Percentiles rank a stretch among this genome's conserved stretches.
Conservation (phyloP, 2,113 vertebrate species). For the Onychostoma macrolepis region DNA sequence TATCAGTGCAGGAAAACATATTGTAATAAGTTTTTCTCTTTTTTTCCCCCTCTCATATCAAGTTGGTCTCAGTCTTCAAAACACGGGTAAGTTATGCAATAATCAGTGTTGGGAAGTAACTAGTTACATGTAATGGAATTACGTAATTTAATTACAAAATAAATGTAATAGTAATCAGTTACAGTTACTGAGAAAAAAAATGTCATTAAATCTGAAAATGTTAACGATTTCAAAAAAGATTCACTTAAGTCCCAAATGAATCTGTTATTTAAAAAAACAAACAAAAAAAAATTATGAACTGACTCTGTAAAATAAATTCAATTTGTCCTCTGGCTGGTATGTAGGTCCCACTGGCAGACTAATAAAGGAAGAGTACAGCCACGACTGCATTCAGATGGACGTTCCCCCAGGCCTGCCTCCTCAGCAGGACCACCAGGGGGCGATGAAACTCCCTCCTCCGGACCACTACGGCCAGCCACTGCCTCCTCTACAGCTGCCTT, state of each 20-base stretch:
- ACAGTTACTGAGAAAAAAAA: too few species aligned
- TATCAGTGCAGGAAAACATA: too few species aligned
- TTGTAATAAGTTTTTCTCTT: not conserved
- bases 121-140: too few species aligned
- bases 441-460: conserved; percentile 67
- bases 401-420: conserved; percentile 65
- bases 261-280: not conserved
- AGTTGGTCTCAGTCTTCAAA: conserved; percentile 79
- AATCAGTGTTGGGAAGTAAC: not conserved
- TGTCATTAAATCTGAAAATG: too few species aligned
- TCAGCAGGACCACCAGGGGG: conserved; percentile 64
- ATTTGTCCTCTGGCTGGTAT: not conserved
- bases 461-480: conserved; percentile 74
- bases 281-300: not conserved
- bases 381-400: conserved; percentile 76
- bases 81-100: conserved; percentile 67
- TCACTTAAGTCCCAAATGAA: not conserved
- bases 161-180: too few species aligned
- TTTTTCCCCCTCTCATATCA: conserved; percentile 9
- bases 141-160: too few species aligned
- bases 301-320: not conserved
- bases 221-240: not conserved
- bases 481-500: conserved; percentile 65
- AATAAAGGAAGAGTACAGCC: conserved; percentile 78
- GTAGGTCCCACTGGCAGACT: conserved; percentile 60